phyloP scores from a whole-genome alignment of 2,888 invertebrate genomes.

The Ptilodon capucinus region DNA sequence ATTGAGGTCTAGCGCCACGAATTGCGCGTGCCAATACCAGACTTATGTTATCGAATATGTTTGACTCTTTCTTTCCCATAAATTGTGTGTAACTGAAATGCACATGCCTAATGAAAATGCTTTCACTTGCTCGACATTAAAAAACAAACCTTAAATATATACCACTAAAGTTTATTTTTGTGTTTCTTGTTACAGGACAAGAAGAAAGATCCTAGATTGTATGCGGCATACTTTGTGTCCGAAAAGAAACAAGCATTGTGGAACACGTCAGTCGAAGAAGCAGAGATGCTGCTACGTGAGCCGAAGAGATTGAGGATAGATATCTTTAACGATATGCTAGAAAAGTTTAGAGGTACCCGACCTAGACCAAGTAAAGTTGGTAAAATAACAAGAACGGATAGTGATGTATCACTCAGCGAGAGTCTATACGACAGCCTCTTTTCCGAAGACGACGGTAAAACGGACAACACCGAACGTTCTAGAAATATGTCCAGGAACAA shows the following conservation, averaged over 20 bases:
- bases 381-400: constrained; percentile 64
- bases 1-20: too few species aligned
- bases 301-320: constrained; percentile 82
- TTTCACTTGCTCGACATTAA: too few species aligned
- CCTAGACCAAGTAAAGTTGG: constrained; percentile 50
- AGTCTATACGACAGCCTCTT: constrained; percentile 74
- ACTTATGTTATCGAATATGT: too few species aligned
- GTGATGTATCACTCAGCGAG: constrained; percentile 74
- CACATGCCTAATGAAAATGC: too few species aligned
- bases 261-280: constrained; percentile 89
- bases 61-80: too few species aligned
- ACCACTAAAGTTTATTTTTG: too few species aligned
- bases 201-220: constrained; percentile 78
- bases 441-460: constrained; percentile 64
- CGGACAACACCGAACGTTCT: constrained; percentile 51
- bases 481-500: constrained; percentile 55
- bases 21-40: too few species aligned
- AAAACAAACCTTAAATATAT: too few species aligned
- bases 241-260: constrained; percentile 83
- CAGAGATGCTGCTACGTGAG: constrained; percentile 84
- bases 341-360: constrained; percentile 47
- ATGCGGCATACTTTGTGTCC: constrained; percentile 79
- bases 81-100: too few species aligned
- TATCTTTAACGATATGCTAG: constrained; percentile 68
- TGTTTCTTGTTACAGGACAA: constrained; percentile 67